Evolutionary conservation across 1,140 invertebrate genomes (phyloP).

Genomic region (Lordiphosa clarofinis): DNA sequence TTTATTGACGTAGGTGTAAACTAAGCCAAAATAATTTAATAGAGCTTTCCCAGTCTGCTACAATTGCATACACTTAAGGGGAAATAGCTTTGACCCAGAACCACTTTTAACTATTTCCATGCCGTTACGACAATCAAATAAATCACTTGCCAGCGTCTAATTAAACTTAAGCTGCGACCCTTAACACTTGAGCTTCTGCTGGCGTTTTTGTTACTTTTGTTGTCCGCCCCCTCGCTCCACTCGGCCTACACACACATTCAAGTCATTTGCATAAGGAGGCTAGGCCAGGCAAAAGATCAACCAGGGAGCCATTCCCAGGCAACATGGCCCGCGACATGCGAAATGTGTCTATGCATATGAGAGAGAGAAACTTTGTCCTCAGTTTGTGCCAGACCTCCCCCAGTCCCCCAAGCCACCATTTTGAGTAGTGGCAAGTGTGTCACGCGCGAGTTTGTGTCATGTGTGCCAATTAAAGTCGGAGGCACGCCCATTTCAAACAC

Average conservation of each 20-base stretch:
- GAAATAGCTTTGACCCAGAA: slow-evolving; percentile 16
- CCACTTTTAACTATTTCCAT: slow-evolving; percentile 24
- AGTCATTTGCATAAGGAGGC: slow-evolving; percentile 66
- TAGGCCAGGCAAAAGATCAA: slow-evolving; percentile 64
- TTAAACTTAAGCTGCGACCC: slow-evolving; percentile 73
- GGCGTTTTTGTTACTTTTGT: slow-evolving; percentile 28
- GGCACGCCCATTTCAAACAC: slow-evolving; percentile 35
- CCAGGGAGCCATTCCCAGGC: slow-evolving; percentile 56
- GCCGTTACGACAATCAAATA: slow-evolving; percentile 54
- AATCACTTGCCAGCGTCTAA: slow-evolving; percentile 68
- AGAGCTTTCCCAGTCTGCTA: too few species aligned
- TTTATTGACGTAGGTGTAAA: too few species aligned
- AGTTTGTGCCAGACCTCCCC: neutral
- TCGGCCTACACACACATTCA: slow-evolving; percentile 14
- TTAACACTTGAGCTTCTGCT: slow-evolving; percentile 64
- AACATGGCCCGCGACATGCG: slow-evolving; percentile 14
- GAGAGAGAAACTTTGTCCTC: slow-evolving; percentile 54
- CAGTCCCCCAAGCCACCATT: neutral
- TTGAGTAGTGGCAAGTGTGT: slow-evolving; percentile 53
- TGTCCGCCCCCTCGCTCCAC: neutral
- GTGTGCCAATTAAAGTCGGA: slow-evolving; percentile 67
- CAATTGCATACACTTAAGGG: too few species aligned
- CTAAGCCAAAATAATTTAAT: too few species aligned
- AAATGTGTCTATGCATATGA: slow-evolving; percentile 65
- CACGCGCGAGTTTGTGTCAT: slow-evolving; percentile 54